Evolutionary conservation across 2,888 invertebrate genomes (phyloP), one percentile per base, ranked within the genome.

Genomic region (Acanthoscelides obtectus): DNA sequence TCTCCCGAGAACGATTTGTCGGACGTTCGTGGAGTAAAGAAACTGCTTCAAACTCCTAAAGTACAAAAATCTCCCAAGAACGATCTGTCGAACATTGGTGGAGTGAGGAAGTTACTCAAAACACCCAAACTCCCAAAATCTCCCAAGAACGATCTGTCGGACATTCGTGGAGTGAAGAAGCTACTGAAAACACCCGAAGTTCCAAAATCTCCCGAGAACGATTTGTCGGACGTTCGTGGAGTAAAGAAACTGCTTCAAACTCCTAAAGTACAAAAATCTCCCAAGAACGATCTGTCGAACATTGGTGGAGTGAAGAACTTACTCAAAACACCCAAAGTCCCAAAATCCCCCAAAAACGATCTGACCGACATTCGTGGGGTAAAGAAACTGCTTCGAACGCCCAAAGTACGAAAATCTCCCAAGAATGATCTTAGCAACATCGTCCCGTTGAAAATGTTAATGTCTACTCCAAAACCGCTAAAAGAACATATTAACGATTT

Each of bases 261-360:
- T 25, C 79, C 79, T 0, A 77, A 73, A 75, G 20, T 22, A 5
- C 67, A 68, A 27, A 80, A 76, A 67, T 77, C 77, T 0, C 80
- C 80, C 17, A 69, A 72, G 22, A 80, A 79, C 70, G 78, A 79
- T 66, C 69, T 80, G n/a, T 75, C 75, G 6, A 66, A 76, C 68
- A 74, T 81, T 22, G 71, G 21, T 19, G 81, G 81, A 2, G 75
- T 81, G 1, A 79, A 77, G 65, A 77, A 75, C 65, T 69, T 83
- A 3, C 72, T 81, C 67, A 74, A 66, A 65, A 75, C 80, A 0
- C 79, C 79, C 0, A 77, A 72, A 70, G 45, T 64, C 27, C 72
- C 72, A 65, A 79, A 77, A 20, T 73, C 75, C 0, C 79, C 79
- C 8, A 75, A 74, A 66, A 80, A 80, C 70, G 79, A 80, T 71